Base-by-base conservation (phyloP, 2,888 invertebrate species). In the Apocheima hispidaria region DNA sequence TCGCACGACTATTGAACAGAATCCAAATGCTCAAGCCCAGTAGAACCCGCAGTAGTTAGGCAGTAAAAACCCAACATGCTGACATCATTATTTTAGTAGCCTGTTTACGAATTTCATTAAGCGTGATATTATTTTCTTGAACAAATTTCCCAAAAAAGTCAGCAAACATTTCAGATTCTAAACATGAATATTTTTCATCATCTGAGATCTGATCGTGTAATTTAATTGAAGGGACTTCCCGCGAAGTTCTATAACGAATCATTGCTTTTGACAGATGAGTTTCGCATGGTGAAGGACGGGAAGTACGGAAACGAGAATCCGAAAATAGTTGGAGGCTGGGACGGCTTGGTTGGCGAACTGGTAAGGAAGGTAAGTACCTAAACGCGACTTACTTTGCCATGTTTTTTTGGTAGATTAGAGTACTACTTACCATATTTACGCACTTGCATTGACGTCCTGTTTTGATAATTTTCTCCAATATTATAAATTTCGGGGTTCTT, bases 341-440 rank as follows among this genome's bases (percentile, higher is more conserved):
- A 98, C 80, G 98, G 98, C 50, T 96, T 97, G 95, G 96, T 98
- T 52, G 98, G 98, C 46, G 98, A 98, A 88, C 93, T 98, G 68
- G 94, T 98, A 41, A 94, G 97, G 78, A 95, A 96, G 94, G 98
- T 98, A 93, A 94, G 46, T 40, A 16, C n/a, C n/a, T n/a, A 26
- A 26, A n/a, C 4, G 4, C 1, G 9, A 0, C 9, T 14, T 46
- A 5, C 14, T 14, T 14, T 7, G 21, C 21, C 20, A 20, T 3
- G 2, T 12, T 40, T 16, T 6, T 5, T 16, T 36, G 4, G 16
- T 7, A n/a, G 12, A 33, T n/a, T 12, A 12, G 4, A 33, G 2
- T 3, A 33, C n/a, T 33, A 4, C 12, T 33, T 12, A 2, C 4
- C n/a, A 7, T 23, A 5, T 6, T 0, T 23, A 2, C 23, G 4